Percentiles rank a stretch among this genome's conserved stretches.
phyloP scores from a whole-genome alignment of 2,797 vertebrate genomes.

The Betta splendens region DNA sequence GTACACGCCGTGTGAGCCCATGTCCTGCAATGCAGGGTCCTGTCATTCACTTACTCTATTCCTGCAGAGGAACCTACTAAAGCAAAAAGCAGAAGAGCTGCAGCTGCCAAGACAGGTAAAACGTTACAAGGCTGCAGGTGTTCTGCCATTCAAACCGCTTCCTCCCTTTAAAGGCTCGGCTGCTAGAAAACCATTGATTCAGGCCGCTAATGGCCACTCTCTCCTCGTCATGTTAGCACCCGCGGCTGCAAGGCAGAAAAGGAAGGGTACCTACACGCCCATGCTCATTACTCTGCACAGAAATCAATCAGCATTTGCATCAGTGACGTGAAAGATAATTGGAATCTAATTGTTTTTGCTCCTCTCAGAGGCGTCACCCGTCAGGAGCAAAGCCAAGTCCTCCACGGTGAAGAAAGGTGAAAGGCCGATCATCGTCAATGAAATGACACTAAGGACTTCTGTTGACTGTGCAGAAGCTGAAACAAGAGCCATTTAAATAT shows the following conservation, averaged over 20 bases:
- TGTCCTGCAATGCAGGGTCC: too few relatives aligned
- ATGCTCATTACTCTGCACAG: constrained; percentile 1
- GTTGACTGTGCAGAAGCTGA: not conserved
- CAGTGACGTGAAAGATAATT: constrained; percentile 1
- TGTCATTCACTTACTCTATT: not conserved
- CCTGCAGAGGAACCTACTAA: constrained; percentile 10
- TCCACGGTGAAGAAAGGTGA: constrained; percentile 54
- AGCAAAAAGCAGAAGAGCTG: constrained; percentile 17
- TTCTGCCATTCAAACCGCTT: not conserved
- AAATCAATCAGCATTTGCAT: constrained; percentile 21
- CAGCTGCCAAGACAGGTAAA: constrained; percentile 48
- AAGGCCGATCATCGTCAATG: not conserved
- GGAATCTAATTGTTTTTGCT: constrained; percentile 29
- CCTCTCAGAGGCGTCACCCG: constrained; percentile 22
- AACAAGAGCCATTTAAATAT: not conserved
- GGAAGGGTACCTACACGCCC: constrained; percentile 48
- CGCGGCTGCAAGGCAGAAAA: constrained; percentile 38
- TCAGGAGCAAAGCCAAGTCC: constrained; percentile 53
- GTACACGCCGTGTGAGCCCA: constrained; percentile 22
- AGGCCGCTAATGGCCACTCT: constrained; percentile 18
- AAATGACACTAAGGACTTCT: not conserved
- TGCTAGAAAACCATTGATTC: constrained; percentile 17
- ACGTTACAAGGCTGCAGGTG: not conserved
- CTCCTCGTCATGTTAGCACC: constrained; percentile 44
- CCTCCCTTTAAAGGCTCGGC: not conserved